Conservation (phyloP, 2,113 vertebrate genomes). For the Patagioenas fasciata region DNA sequence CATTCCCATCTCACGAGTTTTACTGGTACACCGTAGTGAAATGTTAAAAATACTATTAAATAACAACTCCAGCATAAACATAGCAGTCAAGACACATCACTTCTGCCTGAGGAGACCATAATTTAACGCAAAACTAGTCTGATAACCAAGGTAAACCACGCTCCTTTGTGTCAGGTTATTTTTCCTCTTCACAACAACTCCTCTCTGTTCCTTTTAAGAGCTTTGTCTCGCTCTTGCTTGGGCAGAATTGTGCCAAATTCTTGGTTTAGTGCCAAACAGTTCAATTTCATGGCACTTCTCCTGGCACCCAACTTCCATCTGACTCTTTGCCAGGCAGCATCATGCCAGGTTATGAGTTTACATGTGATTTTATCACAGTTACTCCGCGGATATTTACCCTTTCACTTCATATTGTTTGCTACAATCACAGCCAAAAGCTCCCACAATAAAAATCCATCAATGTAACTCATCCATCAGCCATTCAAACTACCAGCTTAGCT, state of each 20-base stretch:
- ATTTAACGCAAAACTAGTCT: background rate
- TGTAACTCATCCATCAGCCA: background rate
- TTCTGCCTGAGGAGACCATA: background rate
- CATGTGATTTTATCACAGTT: accelerated
- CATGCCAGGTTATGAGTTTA: background rate
- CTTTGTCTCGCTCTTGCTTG: background rate
- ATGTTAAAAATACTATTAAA: background rate
- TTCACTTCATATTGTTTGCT: background rate
- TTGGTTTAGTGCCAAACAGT: background rate
- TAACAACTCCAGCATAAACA: background rate
- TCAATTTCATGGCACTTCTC: background rate
- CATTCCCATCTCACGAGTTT: background rate
- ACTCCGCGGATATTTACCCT: accelerated
- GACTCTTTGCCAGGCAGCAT: background rate
- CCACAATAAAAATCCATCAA: background rate
- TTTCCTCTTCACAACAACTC: background rate
- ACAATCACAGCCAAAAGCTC: background rate
- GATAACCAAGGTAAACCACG: background rate
- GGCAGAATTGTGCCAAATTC: background rate
- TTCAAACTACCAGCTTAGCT: background rate
- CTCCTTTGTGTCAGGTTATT: background rate
- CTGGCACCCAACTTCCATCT: background rate
- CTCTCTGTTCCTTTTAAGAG: background rate
- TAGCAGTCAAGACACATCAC: background rate
- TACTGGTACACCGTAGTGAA: accelerated